A percentile compares a stretch with the other conserved stretches of the same genome.
These are phyloP conservation scores for Microtus oregoni DNA, from an alignment of 2,113 vertebrate species.

Conservation along the genomic window DNA sequence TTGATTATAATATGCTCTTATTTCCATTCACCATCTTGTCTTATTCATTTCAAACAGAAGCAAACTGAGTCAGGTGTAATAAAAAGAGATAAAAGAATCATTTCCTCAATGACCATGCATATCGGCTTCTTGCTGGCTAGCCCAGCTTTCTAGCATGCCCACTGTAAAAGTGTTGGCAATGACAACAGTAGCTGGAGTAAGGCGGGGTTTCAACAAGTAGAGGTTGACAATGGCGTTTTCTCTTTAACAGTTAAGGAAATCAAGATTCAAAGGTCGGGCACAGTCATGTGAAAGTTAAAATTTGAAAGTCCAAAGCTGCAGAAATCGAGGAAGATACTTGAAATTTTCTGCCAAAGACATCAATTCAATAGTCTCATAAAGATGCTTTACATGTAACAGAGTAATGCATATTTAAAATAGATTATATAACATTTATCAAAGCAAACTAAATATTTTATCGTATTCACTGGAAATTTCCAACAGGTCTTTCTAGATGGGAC, in stretches of 20 bases:
- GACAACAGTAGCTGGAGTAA: neutral
- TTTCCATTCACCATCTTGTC: slow-evolving; percentile 33
- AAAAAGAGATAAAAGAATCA: slow-evolving; percentile 48
- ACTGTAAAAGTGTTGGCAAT: slow-evolving; percentile 37
- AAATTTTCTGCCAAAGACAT: neutral
- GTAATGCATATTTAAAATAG: neutral
- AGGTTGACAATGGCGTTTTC: neutral
- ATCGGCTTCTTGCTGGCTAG: slow-evolving; percentile 48
- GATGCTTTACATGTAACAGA: neutral
- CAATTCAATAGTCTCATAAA: neutral
- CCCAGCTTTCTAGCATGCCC: neutral
- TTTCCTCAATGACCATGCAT: slow-evolving; percentile 32
- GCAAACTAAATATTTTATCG: neutral
- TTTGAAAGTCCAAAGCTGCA: slow-evolving; percentile 47
- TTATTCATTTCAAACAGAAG: slow-evolving; percentile 52
- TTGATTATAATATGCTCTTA: slow-evolving; percentile 19
- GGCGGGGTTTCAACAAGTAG: neutral
- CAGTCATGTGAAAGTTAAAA: neutral
- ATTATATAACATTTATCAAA: neutral
- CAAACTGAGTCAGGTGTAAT: slow-evolving; percentile 43
- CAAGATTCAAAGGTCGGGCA: neutral
- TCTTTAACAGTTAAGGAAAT: slow-evolving; percentile 44
- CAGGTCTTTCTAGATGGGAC: neutral
- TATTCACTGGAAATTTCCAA: neutral
- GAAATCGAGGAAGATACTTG: slow-evolving; percentile 11